A percentile compares a stretch with the other conserved stretches of the same genome.
Conservation (phyloP, 1,140 invertebrate species). For the Scylla paramamosain region DNA sequence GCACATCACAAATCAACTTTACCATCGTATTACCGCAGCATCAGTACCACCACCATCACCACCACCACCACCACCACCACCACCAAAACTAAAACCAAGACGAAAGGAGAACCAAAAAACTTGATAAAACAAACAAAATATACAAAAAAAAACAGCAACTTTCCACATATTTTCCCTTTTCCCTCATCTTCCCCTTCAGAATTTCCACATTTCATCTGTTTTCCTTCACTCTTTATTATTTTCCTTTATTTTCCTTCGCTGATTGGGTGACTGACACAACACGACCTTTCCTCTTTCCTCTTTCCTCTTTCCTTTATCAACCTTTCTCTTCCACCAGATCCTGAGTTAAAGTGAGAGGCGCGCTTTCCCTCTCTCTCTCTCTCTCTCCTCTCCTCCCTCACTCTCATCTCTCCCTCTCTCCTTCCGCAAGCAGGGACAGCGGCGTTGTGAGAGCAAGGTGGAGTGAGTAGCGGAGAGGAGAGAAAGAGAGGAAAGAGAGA, state of each 20-base stretch:
- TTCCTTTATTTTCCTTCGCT: no score
- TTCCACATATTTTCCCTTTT: no score
- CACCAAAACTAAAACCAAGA: no score
- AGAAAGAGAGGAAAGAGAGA: constrained; percentile 30
- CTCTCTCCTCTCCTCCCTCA: background rate
- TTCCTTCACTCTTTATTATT: no score
- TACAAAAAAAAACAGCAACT: no score
- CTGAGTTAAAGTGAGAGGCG: background rate
- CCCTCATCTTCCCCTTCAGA: no score
- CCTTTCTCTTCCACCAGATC: background rate
- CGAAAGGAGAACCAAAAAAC: no score
- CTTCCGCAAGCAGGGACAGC: background rate
- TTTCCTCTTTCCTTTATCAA: background rate
- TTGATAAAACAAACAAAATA: no score
- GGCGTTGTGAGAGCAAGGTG: background rate
- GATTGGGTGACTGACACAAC: no score
- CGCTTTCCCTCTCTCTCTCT: background rate
- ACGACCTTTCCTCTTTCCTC: background rate
- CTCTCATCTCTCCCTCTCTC: background rate
- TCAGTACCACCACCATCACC: background rate
- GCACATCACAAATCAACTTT: background rate
- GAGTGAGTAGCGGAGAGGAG: background rate
- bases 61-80: background rate
- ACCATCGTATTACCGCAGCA: no score
- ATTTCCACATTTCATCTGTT: no score